These are phyloP conservation scores for Galaxea fascicularis DNA, from an alignment of 92 coral and sea anemone genomes.

Conservation along the genomic window DNA sequence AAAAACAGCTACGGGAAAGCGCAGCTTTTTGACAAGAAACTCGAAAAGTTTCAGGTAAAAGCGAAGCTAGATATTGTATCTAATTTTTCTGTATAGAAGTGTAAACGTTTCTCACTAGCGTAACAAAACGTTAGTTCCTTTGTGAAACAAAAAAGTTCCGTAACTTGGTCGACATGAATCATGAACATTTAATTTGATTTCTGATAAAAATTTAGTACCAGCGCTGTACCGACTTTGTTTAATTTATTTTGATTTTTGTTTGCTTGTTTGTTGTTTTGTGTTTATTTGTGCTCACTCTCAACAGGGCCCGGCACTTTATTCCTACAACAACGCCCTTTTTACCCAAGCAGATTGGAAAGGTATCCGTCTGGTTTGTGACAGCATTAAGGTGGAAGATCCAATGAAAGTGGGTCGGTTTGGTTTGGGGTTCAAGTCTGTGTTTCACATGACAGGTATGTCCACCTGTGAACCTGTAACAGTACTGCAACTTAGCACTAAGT, in stretches of 20 bases:
- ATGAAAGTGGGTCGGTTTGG: slow-evolving; percentile 79
- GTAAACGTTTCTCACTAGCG: not conserved
- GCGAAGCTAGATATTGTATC: not conserved
- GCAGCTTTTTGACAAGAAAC: slow-evolving; percentile 29
- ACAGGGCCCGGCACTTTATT: slow-evolving; percentile 69
- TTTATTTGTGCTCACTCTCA: not conserved
- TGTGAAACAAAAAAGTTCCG: not conserved
- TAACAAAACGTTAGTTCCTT: not conserved
- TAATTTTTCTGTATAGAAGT: not conserved
- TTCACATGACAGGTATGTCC: slow-evolving; percentile 70
- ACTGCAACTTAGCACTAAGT: not conserved
- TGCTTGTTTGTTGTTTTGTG: not conserved
- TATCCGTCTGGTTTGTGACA: slow-evolving; percentile 54
- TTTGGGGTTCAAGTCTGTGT: slow-evolving; percentile 71
- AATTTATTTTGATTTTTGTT: not conserved
- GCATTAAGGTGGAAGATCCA: slow-evolving; percentile 70
- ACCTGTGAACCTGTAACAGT: not conserved
- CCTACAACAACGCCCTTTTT: slow-evolving; percentile 63
- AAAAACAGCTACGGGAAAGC: slow-evolving; percentile 53
- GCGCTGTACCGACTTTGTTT: not conserved
- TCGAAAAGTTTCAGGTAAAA: slow-evolving; percentile 66
- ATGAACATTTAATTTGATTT: not conserved
- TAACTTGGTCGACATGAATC: not conserved
- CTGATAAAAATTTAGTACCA: not conserved
- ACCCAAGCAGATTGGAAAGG: slow-evolving; percentile 57